These are phyloP conservation scores for Molorchus minor DNA, from an alignment of 2,888 invertebrate species.

Conservation along the genomic window DNA sequence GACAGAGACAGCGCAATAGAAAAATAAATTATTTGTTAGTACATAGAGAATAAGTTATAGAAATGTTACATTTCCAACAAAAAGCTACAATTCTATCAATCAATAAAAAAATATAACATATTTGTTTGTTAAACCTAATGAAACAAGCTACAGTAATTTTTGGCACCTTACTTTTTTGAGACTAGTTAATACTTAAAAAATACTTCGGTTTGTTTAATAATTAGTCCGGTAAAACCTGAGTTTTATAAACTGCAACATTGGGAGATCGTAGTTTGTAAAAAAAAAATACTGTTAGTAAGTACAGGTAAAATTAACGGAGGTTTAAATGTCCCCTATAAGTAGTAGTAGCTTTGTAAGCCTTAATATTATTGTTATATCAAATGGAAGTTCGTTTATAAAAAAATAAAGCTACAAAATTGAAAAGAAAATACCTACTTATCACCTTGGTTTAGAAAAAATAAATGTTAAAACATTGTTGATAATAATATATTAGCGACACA, in stretches of 20 bases:
- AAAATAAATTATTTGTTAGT: conserved; percentile 18
- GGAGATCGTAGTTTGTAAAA: conserved; percentile 18
- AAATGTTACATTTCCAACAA: conserved; percentile 43
- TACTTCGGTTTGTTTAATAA: neutral
- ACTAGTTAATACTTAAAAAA: conserved; percentile 26
- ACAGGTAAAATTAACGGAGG: no score
- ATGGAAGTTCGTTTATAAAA: no score
- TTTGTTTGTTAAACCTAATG: conserved; percentile 26
- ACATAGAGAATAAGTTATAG: conserved; percentile 16
- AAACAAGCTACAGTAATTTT: conserved; percentile 32
- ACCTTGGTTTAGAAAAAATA: no score
- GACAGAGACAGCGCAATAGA: conserved; percentile 8
- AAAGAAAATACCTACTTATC: no score
- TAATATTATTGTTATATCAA: no score
- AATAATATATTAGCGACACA: no score
- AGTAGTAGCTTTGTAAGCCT: no score
- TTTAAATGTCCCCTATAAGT: no score
- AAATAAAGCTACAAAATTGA: no score
- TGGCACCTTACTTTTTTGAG: conserved; percentile 22
- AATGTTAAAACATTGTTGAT: no score
- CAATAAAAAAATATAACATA: conserved; percentile 7
- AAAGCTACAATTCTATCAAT: conserved; percentile 28
- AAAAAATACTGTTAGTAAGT: neutral
- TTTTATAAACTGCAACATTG: neutral
- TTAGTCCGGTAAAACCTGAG: conserved; percentile 12